Evolutionary conservation across 2,888 invertebrate species (phyloP).

Genomic region (Phyllotreta cruciferae): DNA sequence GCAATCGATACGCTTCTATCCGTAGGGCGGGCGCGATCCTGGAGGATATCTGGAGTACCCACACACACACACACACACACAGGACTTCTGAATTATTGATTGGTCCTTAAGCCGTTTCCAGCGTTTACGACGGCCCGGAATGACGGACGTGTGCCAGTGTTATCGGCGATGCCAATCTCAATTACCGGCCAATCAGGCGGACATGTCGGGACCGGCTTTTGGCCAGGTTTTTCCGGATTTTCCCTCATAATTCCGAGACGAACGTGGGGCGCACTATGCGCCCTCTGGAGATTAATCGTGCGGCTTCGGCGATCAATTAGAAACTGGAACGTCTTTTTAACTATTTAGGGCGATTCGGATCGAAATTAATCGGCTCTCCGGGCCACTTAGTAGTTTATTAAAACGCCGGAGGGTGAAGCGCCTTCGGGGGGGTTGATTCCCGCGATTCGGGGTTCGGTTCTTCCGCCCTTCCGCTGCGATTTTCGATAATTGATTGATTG

Average conservation of each 20-base stretch:
- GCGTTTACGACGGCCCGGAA: constrained; percentile 4
- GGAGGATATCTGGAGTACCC: too few relatives aligned
- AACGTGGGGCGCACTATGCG: too few relatives aligned
- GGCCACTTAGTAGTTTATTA: constrained; percentile 25
- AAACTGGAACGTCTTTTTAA: constrained; percentile 23
- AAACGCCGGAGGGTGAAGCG: constrained; percentile 18
- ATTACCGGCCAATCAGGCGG: constrained; percentile 22
- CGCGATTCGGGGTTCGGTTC: not conserved
- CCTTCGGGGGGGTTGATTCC: not conserved
- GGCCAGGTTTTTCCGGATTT: constrained; percentile 13
- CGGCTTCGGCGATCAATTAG: constrained; percentile 19
- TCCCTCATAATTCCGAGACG: too few relatives aligned
- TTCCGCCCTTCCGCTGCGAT: too few relatives aligned
- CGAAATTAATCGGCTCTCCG: constrained; percentile 24
- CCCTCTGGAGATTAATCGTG: constrained; percentile 21
- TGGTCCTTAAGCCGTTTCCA: constrained; percentile 12
- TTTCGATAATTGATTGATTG: too few relatives aligned
- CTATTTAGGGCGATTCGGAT: constrained; percentile 23
- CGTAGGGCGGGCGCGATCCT: too few relatives aligned
- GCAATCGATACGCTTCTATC: too few relatives aligned
- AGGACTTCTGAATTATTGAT: constrained; percentile 24
- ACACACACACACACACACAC: too few relatives aligned
- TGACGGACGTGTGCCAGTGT: constrained; percentile 20
- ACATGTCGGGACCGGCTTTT: constrained; percentile 22
- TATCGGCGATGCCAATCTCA: constrained; percentile 22